Evolutionary conservation across 2,888 invertebrate genomes (phyloP).

Genomic region (Scrobipalpa atriplicella): DNA sequence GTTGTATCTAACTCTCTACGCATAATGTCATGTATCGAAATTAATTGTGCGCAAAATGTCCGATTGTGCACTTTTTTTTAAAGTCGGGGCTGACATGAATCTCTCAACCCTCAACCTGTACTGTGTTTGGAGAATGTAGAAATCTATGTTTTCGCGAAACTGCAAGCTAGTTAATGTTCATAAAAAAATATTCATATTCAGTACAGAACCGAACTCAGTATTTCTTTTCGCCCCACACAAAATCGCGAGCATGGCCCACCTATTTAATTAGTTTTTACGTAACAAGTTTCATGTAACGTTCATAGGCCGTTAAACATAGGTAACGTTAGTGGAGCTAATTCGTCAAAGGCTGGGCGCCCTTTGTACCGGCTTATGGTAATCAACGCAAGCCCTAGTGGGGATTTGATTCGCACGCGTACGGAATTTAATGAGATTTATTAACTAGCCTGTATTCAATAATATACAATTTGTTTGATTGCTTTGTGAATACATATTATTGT

Average conservation of each 20-base stretch:
- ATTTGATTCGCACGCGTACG: conserved; percentile 47
- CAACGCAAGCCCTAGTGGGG: conserved; percentile 57
- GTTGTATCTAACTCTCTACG: too few species aligned
- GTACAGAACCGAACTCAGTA: not conserved
- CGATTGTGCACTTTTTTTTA: too few species aligned
- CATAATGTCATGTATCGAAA: too few species aligned
- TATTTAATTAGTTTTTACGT: conserved; percentile 19
- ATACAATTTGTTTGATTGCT: conserved; percentile 27
- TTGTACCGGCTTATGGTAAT: conserved; percentile 79
- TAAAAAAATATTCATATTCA: not conserved
- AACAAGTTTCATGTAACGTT: conserved; percentile 30
- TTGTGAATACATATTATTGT: conserved; percentile 21
- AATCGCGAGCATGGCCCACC: not conserved
- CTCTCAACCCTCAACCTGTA: too few species aligned
- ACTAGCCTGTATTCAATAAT: conserved; percentile 31
- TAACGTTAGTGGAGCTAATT: conserved; percentile 73
- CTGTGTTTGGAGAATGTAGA: too few species aligned
- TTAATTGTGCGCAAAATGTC: too few species aligned
- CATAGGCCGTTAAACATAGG: conserved; percentile 48
- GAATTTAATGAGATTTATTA: conserved; percentile 55
- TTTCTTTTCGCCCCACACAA: not conserved
- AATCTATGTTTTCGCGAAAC: too few species aligned
- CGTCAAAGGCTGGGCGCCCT: conserved; percentile 76
- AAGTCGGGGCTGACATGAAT: too few species aligned
- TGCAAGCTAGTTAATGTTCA: not conserved